Base-by-base conservation (phyloP, 1,140 invertebrate species). In the Dermatophagoides farinae region DNA sequence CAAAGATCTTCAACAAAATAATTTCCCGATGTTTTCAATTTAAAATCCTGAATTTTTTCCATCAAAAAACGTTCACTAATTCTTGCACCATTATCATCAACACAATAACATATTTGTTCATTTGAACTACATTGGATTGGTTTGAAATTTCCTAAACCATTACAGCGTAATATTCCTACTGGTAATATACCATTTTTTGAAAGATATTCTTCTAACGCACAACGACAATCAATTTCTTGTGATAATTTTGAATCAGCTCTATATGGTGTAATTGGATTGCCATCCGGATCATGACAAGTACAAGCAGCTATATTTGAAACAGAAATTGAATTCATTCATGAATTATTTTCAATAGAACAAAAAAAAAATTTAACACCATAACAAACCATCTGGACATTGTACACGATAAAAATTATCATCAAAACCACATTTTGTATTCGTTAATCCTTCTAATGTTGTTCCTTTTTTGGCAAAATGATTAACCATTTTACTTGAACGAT, bases 181-280 rank as follows among this genome's bases (percentile, higher is more conserved):
- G 23, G 10, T 25, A 25, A 23, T 55, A 4, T 39, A 14, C 25
- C 53, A 16, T 41, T 23, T 14, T 55, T 55, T 6, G 12, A 14
- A 38, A 38, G 25, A 25, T 55, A 55, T 25, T 39, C 53, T 25
- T 55, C 53, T 5, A 55, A 14, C 6, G 53, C 53, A 55, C 53
- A 55, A 14, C 53, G 25, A 55, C 53, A 55, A 25, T 55, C 53
- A 14, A 55, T 44, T 31, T 16, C n/a, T 20, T 55, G 25, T n/a
- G 25, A 18, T 39, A 12, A 25, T n/a, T n/a, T 23, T 1, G 22
- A 44, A 14, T n/a, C 16, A n/a, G 23, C 41, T 23, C 10, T 12
- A 44, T 55, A 55, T n/a, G 25, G 22, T n/a, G 10, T 31, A 40
- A 55, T 55, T 23, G 53, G 25, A 1, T 4, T 18, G 25, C 53